Conservation (phyloP, 2,797 vertebrate genomes). For the Sus cebifrons region DNA sequence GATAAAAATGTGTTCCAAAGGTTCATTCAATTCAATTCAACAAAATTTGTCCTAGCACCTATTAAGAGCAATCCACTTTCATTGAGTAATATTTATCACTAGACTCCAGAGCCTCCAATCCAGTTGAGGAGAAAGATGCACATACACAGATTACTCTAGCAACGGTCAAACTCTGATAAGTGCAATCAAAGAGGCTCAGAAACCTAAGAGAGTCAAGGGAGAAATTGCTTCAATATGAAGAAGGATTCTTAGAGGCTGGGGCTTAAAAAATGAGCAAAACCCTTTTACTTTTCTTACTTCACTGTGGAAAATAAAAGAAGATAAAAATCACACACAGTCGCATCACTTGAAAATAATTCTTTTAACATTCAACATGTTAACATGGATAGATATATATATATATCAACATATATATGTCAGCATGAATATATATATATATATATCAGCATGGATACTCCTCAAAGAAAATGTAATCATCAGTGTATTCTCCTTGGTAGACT, state of each 20-base stretch:
- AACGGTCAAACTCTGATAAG: constrained; percentile 24
- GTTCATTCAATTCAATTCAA: constrained; percentile 39
- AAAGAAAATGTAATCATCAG: constrained; percentile 29
- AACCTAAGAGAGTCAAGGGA: neutral
- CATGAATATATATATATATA: neutral
- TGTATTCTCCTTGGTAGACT: neutral
- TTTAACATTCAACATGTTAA: constrained; percentile 43
- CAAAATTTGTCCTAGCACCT: constrained; percentile 53
- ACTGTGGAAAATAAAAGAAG: constrained; percentile 12
- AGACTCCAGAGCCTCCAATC: constrained; percentile 11
- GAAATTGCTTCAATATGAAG: neutral
- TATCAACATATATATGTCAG: neutral
- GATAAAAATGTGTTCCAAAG: constrained; percentile 55
- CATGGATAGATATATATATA: no score
- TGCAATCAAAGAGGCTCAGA: neutral
- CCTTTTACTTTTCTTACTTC: constrained; percentile 7
- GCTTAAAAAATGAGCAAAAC: constrained; percentile 18
- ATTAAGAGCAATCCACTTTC: constrained; percentile 44
- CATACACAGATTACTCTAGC: neutral
- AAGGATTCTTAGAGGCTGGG: neutral
- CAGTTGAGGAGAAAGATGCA: neutral
- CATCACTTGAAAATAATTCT: constrained; percentile 44
- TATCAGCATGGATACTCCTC: neutral
- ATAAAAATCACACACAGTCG: constrained; percentile 20
- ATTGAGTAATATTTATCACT: neutral